Base-by-base conservation (phyloP, 2,113 vertebrate species). In the Phalacrocorax brasilianus region DNA sequence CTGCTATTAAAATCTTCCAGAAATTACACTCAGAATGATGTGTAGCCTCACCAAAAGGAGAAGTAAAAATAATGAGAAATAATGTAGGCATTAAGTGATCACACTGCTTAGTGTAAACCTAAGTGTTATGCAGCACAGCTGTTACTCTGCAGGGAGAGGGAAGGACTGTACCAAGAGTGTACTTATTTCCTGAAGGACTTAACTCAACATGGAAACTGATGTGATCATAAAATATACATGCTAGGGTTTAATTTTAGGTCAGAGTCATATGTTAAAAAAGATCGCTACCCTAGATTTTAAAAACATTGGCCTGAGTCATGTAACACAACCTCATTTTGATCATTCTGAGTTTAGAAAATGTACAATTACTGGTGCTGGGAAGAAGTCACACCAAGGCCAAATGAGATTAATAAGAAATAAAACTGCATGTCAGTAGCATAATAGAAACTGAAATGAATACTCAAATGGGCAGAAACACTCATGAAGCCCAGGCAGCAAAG, bases 401-500 rank as follows among this genome's bases (percentile, higher is more conserved):
- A 94, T 45, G 73, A 75, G 73, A 94, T 93, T 82, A 95, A 58
- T 85, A 88, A 62, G 83, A 95, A 92, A 93, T 89, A 85, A 87
- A 93, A 50, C 53, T 77, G 38, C n/a, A 74, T 74, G 28, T 87
- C 90, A 65, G 40, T 35, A 65, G 44, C 58, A 87, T 79, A 97
- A 94, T 42, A 91, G 87, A 91, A 96, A 93, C 11, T 61, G 30
- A 91, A 93, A 91, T 85, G 83, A 92, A 88, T 85, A 81, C 79
- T 77, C 68, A 96, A 92, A 77, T 40, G 28, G 58, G 62, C n/a
- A 79, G 73, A 81, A 81, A 79, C 44, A 79, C 59, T 96, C 23
- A 56, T 28, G 52, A 70, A 93, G 63, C 40, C 76, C 40, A 62
- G 52, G 65, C 81, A 68, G 32, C 45, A 76, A 90, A 79, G 62